Base-by-base conservation (phyloP, 2,888 invertebrate species). In the Lamellibrachia columna region DNA sequence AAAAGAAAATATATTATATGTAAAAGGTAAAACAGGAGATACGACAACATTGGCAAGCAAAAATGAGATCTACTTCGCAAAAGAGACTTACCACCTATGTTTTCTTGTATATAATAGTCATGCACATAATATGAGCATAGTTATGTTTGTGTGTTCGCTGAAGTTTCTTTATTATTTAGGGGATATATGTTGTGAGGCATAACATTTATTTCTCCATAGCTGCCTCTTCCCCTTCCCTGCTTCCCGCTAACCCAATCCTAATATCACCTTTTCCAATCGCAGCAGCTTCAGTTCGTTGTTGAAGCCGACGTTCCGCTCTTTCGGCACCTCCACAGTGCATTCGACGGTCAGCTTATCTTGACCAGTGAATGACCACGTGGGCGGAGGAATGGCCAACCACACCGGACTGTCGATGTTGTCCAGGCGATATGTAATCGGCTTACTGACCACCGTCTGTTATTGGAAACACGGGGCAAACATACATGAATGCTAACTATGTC, bases 371-470 rank as follows among this genome's bases (percentile, higher is more conserved):
- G 53, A 40, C 53, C 40, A 53, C 53, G 40, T 53, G 91, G 53
- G 11, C 11, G 93, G 90, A 28, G 93, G 93, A 28, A 92, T 91
- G 22, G 93, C 91, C n/a, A 93, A 58, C 93, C 93, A 93, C 52
- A 93, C 93, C 22, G 93, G 93, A 22, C 93, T 93, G 90, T 93
- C 93, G 52, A 93, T 93, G 91, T 92, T 91, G 53, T 93, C 92
- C 52, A 91, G 60, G 1, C 91, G 90, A 40, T 91, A 91, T 11
- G 15, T 52, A 15, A n/a, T 9, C 53, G 53, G 40, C 91, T 53
- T 91, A 9, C 22, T 55, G 91, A 91, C 53, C 22, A 91, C 91
- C 22, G 91, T 91, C 91, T 55, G 22, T 75, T 6, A 22, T 75
- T 75, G 75, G 75, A 75, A 11, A 75, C 75, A 22, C 22, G 22